Base-by-base conservation (phyloP, 2,888 invertebrate species). In the Drosophila mimetica region DNA sequence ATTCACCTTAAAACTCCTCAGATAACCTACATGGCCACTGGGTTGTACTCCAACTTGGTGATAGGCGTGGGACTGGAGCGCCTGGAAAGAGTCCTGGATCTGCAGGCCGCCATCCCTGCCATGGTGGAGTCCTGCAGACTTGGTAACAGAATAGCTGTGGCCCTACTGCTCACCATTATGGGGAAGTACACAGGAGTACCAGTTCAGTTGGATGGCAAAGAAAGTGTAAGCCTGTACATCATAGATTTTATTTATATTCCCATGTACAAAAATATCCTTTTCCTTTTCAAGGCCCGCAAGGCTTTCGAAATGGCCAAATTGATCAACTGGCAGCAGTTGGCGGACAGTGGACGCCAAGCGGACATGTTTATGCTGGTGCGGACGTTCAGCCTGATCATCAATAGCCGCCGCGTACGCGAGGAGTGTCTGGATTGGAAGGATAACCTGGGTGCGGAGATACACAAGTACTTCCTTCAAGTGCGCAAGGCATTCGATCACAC, bases 331-430 rank as follows among this genome's bases (percentile, higher is more conserved):
- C 22, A 37, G 36, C 37, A 70, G 0, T n/a, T 86, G 13, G 52
- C 50, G 0, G 25, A 34, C 5, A 20, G 20, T 4, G 25, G 18
- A 0, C 53, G 46, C 1, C 39, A 47, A 18, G 5, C 46, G 2
- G 81, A 81, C 4, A 30, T 80, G 41, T 84, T 67, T 44, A 39
- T 57, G 9, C 34, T 81, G 1, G 36, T 86, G 3, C 81, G 71
- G 8, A 58, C 55, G 8, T 67, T 86, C 7, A 25, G 64, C 0
- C 6, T 84, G 18, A 77, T 81, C 7, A 52, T 80, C 0, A 75
- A 83, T 28, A 52, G 65, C 5, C 18, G 30, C 4, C 14, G 34
- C 2, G 63, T 53, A 18, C 84, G 84, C 1, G 11, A 16, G 0
- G 28, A 11, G 6, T 59, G 61, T 46, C 5, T 18, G 2, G 7